Conservation (phyloP, 2,888 invertebrate species). For the Pollenia angustigena region DNA sequence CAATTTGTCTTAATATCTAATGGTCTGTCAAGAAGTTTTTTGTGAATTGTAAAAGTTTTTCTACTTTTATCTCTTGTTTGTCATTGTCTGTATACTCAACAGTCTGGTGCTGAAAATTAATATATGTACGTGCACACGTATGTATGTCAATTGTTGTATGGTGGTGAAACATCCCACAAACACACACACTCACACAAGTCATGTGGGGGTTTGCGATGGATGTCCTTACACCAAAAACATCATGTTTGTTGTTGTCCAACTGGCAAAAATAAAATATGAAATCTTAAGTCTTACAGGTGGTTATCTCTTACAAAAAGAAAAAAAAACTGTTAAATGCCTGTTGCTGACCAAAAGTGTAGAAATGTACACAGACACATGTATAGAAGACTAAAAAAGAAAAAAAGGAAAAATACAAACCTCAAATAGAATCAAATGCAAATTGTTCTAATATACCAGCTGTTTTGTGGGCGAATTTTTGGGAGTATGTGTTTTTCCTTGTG, state of each 20-base stretch:
- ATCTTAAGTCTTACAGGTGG: constrained; percentile 71
- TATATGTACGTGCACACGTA: too few relatives aligned
- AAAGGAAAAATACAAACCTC: constrained; percentile 2
- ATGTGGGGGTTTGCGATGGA: constrained; percentile 1
- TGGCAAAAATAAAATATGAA: constrained; percentile 4
- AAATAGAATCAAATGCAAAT: constrained; percentile 51
- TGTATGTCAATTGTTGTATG: too few relatives aligned
- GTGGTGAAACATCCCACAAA: not conserved
- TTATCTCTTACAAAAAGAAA: constrained; percentile 45
- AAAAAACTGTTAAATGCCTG: constrained; percentile 44
- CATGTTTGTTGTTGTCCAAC: constrained; percentile 25
- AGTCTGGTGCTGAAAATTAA: too few relatives aligned
- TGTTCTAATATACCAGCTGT: constrained; percentile 59
- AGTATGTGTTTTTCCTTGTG: constrained; percentile 35
- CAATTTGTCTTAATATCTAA: constrained; percentile 39
- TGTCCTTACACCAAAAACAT: constrained; percentile 35
- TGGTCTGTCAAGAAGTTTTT: constrained; percentile 38
- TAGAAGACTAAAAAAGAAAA: not conserved
- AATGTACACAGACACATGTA: not conserved
- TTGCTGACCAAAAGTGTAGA: constrained; percentile 63
- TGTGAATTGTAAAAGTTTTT: not conserved
- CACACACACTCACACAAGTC: not conserved
- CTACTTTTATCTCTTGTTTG: not conserved
- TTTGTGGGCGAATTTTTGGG: constrained; percentile 21
- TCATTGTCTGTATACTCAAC: not conserved